Evolutionary conservation across 53 echinoderm and acorn worm species (phyloP).

Genomic region (Glandiceps talaboti): DNA sequence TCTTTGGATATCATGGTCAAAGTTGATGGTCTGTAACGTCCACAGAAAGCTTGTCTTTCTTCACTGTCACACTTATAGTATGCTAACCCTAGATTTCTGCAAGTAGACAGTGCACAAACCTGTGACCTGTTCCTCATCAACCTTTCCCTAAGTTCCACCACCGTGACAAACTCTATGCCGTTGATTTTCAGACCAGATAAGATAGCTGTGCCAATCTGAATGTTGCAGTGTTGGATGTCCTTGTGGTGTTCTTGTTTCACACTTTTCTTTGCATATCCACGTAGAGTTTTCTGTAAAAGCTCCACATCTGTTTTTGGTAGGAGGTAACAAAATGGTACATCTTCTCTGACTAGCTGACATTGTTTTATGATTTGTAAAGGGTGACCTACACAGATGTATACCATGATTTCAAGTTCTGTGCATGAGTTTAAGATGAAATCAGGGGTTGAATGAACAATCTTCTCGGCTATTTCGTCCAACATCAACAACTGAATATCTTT

Average conservation of each 20-base stretch:
- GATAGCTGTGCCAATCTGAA: not conserved
- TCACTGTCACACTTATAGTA: not conserved
- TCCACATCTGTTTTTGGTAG: not conserved
- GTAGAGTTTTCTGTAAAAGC: not conserved
- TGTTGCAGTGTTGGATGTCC: not conserved
- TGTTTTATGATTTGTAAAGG: not conserved
- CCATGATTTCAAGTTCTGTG: not conserved
- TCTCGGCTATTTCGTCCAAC: not conserved
- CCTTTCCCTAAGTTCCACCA: not conserved
- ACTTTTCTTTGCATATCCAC: not conserved
- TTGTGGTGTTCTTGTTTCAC: not conserved
- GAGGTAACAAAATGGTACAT: not conserved
- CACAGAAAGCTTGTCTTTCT: not conserved
- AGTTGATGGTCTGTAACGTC: not conserved
- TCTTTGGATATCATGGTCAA: not conserved
- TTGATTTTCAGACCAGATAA: not conserved
- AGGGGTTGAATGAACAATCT: not conserved
- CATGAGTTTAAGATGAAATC: not conserved
- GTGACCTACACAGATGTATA: not conserved
- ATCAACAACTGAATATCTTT: not conserved
- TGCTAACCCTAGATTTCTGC: not conserved
- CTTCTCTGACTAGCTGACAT: not conserved
- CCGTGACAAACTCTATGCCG: not conserved
- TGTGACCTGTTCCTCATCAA: not conserved
- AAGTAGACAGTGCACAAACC: not conserved